phyloP scores from a whole-genome alignment of 64 coral and sea anemone genomes.

The Acropora yongei region DNA sequence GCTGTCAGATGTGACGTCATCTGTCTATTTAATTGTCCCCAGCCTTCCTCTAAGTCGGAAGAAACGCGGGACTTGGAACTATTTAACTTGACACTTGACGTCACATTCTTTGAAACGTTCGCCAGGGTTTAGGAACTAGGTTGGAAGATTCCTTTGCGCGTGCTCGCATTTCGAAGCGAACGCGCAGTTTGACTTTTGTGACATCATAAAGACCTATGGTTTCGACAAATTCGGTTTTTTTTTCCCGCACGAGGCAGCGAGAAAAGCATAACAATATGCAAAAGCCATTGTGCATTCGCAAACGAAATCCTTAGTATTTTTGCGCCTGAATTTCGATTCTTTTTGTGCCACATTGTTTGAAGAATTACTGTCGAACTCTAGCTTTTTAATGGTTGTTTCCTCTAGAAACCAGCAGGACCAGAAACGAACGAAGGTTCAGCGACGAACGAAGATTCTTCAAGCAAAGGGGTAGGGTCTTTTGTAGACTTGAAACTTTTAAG shows the following conservation, averaged over 20 bases:
- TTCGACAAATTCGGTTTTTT: not conserved
- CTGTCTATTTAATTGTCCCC: too few species aligned
- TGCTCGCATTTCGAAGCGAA: not conserved
- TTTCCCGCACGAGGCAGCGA: not conserved
- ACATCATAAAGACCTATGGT: not conserved
- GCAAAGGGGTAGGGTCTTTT: constrained; percentile 6
- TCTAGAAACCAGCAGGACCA: constrained; percentile 11
- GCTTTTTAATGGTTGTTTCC: not conserved
- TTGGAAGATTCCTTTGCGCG: not conserved
- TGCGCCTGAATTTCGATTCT: too few species aligned
- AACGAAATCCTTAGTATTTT: not conserved
- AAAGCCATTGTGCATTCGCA: too few species aligned
- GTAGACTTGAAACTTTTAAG: not conserved
- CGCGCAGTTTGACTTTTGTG: not conserved
- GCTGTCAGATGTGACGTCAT: too few species aligned
- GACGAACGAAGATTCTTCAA: not conserved
- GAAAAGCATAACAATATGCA: too few species aligned
- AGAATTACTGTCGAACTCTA: not conserved
- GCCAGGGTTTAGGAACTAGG: too few species aligned
- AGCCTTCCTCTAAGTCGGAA: too few species aligned
- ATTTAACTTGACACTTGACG: too few species aligned
- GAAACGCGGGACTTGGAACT: too few species aligned
- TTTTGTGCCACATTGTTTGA: not conserved
- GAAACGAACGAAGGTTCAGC: constrained; percentile 6
- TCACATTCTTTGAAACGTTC: too few species aligned